A percentile compares a stretch with the other conserved stretches of the same genome.
phyloP scores from a whole-genome alignment of 2,888 invertebrate species.

The Pyrocoelia pectoralis region DNA sequence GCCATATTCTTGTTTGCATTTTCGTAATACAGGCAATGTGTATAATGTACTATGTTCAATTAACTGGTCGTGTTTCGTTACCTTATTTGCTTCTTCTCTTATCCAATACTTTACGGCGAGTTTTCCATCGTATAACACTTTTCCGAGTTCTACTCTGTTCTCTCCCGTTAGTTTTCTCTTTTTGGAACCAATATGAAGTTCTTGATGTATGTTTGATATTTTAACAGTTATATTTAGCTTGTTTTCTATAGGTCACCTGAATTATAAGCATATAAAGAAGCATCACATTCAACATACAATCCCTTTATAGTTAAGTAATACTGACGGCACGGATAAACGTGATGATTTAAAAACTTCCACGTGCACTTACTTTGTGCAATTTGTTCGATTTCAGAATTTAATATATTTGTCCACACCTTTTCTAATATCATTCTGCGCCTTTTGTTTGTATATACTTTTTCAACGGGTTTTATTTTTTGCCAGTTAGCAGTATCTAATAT shows the following conservation, averaged over 20 bases:
- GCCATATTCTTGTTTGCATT: conserved; percentile 3
- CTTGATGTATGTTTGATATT: not conserved
- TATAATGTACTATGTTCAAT: not conserved
- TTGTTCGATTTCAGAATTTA: not conserved
- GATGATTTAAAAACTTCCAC: not conserved
- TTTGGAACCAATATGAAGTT: no score
- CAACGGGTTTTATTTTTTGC: not conserved
- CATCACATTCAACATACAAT: not conserved
- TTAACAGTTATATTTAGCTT: not conserved
- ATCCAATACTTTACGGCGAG: not conserved
- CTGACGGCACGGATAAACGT: not conserved
- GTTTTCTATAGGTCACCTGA: not conserved
- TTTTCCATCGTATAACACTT: not conserved
- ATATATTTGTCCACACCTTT: not conserved
- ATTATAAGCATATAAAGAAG: not conserved
- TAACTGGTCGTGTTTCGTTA: not conserved
- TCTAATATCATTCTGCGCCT: not conserved
- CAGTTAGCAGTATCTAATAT: not conserved
- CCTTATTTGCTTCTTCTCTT: not conserved
- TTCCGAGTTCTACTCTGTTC: not conserved
- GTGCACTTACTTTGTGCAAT: not conserved
- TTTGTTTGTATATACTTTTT: not conserved
- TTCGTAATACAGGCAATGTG: not conserved
- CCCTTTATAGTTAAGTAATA: conserved; percentile 3
- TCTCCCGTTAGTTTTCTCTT: not conserved